Base-by-base conservation (phyloP, 2,797 vertebrate genomes). In the Distichodus sexfasciatus region DNA sequence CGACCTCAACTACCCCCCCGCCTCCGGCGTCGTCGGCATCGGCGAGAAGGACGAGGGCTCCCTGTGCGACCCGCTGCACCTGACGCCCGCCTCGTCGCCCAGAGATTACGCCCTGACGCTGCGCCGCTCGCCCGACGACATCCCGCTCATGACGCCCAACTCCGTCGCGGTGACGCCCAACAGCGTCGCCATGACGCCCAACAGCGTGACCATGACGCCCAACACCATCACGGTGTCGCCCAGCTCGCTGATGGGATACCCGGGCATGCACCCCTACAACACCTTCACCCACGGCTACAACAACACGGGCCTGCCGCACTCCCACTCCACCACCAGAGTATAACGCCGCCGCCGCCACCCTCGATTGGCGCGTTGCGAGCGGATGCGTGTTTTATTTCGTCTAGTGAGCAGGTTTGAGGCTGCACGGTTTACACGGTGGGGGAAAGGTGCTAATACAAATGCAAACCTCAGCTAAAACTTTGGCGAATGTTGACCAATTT, bases 181-280 rank as follows among this genome's bases (percentile, higher is more conserved):
- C 87, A 97, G 96, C 79, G 96, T 98, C 84, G 95, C 94, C 81
- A 96, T 98, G 94, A 98, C 97, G 69, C 96, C 96, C 85, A 98
- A 97, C 86, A 98, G 96, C 36, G 87, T 99, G 83, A 94, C 67
- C 75, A 91, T 91, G 90, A 88, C 87, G 1, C 95, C 96, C 76
- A 97, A 97, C 88, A 97, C 96, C 81, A 97, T 99, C 87, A 98
- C 95, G 77, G 97, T 98, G 95, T 98, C 98, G 69, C 97, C 96
- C 82, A 98, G 96, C 87, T 98, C 97, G 23, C 88, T 99, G 85
- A 95, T 98, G 90, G 96, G 95, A 66, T 92, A 98, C 74, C 95
- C 98, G 87, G 96, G 94, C 82, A 90, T 99, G 92, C 97, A 97
- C 79, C 96, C 97, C 9, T 99, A 98, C 87, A 98, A 95, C 86